These are phyloP conservation scores for Drosophila setifemur DNA, from an alignment of 1,140 invertebrate species.

Conservation along the genomic window DNA sequence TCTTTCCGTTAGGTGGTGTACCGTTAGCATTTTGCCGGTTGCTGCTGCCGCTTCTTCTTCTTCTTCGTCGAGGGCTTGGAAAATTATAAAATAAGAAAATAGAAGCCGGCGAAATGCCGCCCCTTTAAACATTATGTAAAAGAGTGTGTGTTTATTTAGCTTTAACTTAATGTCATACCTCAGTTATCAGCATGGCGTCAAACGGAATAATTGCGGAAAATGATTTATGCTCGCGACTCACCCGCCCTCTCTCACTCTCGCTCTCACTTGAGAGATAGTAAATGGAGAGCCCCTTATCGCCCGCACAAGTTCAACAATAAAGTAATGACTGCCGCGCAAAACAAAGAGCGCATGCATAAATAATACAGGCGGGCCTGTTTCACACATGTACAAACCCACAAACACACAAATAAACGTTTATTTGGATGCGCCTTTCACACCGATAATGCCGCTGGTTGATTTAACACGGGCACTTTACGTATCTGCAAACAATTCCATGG, in stretches of 20 bases:
- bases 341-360: conserved; percentile 54
- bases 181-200: conserved; percentile 35
- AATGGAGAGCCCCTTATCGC: conserved; percentile 26
- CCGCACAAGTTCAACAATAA: conserved; percentile 43
- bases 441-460: conserved; percentile 38
- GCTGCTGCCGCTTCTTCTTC: conserved; percentile 35
- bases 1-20: conserved; percentile 8
- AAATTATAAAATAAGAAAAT: conserved; percentile 13
- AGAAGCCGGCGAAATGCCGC: conserved; percentile 31
- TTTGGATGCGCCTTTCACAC: conserved; percentile 22
- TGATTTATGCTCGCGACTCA: conserved; percentile 40
- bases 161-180: conserved; percentile 28
- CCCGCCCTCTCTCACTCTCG: background rate
- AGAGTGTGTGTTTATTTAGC: conserved; percentile 3
- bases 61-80: background rate
- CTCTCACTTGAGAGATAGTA: conserved; percentile 20
- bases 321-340: conserved; percentile 46
- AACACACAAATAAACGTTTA: background rate
- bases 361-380: conserved; percentile 3
- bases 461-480: too few relatives aligned
- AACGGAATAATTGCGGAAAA: conserved; percentile 37
- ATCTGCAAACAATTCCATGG: conserved; percentile 3
- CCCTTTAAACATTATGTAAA: conserved; percentile 25
- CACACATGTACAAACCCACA: background rate
- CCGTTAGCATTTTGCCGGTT: conserved; percentile 69